phyloP scores from a whole-genome alignment of 2,888 invertebrate genomes.

The Argyresthia goedartella region DNA sequence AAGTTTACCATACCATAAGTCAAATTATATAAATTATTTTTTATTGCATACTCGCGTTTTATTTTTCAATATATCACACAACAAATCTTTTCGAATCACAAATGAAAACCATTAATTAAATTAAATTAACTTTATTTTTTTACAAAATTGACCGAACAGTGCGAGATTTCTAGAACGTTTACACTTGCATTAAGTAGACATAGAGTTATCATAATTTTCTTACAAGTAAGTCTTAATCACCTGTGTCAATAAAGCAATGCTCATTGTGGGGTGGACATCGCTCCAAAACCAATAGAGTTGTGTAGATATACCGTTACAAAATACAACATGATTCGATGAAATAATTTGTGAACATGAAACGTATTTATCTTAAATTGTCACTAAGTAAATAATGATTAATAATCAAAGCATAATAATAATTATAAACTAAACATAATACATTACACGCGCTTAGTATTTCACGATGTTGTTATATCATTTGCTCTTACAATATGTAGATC shows the following conservation, averaged over 20 bases:
- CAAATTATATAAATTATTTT: slow-evolving; percentile 68
- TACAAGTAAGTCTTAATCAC: slow-evolving; percentile 68
- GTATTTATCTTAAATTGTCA: slow-evolving; percentile 49
- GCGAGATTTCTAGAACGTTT: slow-evolving; percentile 72
- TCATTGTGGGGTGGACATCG: slow-evolving; percentile 34
- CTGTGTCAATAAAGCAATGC: slow-evolving; percentile 62
- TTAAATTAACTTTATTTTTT: slow-evolving; percentile 67
- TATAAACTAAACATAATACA: slow-evolving; percentile 65
- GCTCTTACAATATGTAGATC: slow-evolving; percentile 45
- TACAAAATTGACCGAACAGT: slow-evolving; percentile 72
- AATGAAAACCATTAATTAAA: slow-evolving; percentile 21
- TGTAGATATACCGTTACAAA: slow-evolving; percentile 43
- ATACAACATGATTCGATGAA: slow-evolving; percentile 56
- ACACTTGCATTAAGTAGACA: slow-evolving; percentile 72
- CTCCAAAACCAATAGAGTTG: slow-evolving; percentile 39
- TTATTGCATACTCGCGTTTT: slow-evolving; percentile 52
- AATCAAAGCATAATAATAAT: slow-evolving; percentile 57
- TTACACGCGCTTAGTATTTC: slow-evolving; percentile 50
- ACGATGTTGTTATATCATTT: slow-evolving; percentile 37
- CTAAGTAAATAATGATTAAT: slow-evolving; percentile 65
- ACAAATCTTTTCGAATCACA: no score
- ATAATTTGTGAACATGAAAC: slow-evolving; percentile 42
- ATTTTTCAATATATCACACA: slow-evolving; percentile 22
- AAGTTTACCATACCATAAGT: slow-evolving; percentile 65
- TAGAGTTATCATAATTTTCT: slow-evolving; percentile 66